Evolutionary conservation across 2,888 invertebrate species (phyloP).

Genomic region (Timandra comae): DNA sequence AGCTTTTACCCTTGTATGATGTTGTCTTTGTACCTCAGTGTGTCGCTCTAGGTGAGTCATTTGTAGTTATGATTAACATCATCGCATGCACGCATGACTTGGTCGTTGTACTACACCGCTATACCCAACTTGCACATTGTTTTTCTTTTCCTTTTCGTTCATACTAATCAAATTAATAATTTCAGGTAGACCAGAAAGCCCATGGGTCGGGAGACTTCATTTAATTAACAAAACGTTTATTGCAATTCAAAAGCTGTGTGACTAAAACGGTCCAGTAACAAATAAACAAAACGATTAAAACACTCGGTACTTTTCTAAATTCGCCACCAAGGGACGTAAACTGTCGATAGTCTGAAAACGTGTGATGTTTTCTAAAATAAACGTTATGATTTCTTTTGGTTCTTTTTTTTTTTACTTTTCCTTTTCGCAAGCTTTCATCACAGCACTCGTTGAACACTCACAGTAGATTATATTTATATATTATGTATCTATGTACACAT

Average conservation of each 20-base stretch:
- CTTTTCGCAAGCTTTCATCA: conserved; percentile 71
- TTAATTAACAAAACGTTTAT: conserved; percentile 59
- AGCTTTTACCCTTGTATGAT: conserved; percentile 20
- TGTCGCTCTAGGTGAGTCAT: conserved; percentile 49
- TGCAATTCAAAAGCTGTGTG: conserved; percentile 48
- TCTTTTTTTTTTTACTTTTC: conserved; percentile 64
- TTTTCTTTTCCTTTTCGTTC: conserved; percentile 60
- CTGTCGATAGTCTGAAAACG: conserved; percentile 17
- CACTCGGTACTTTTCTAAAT: conserved; percentile 28
- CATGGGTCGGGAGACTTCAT: conserved; percentile 73
- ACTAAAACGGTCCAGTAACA: conserved; percentile 53
- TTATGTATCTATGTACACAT: conserved; percentile 25
- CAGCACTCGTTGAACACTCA: conserved; percentile 74
- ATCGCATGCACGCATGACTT: conserved; percentile 36
- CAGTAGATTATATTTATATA: conserved; percentile 53
- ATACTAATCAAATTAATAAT: conserved; percentile 75
- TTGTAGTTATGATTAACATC: conserved; percentile 9
- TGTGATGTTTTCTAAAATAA: conserved; percentile 47
- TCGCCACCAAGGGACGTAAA: conserved; percentile 13
- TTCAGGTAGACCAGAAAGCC: conserved; percentile 74
- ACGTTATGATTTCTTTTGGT: conserved; percentile 58
- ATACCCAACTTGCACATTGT: conserved; percentile 47
- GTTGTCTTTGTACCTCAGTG: conserved; percentile 23
- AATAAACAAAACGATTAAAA: conserved; percentile 30
- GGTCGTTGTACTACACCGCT: conserved; percentile 42